These are phyloP conservation scores for Napeogenes inachia DNA, from an alignment of 2,888 invertebrate genomes.

Conservation along the genomic window DNA sequence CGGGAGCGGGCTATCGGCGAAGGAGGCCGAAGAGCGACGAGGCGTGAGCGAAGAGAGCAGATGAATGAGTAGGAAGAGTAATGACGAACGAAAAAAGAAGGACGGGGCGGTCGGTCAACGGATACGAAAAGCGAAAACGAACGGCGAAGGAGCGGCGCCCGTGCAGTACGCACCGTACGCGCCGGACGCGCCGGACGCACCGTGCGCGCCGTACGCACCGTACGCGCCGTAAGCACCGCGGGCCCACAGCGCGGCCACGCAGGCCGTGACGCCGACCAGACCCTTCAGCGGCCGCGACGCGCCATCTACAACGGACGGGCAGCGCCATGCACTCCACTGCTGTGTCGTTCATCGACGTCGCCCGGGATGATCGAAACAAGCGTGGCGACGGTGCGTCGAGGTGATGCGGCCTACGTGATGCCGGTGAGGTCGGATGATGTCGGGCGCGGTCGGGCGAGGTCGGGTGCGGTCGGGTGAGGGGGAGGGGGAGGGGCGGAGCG, in stretches of 20 bases:
- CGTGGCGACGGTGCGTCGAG: slow-evolving; percentile 8
- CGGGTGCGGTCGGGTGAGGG: neutral
- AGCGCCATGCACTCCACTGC: neutral
- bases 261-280: slow-evolving; percentile 71
- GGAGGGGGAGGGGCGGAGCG: neutral
- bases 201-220: too few relatives aligned
- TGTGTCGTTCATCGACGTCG: neutral
- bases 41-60: too few relatives aligned
- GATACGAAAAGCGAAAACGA: too few relatives aligned
- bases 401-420: neutral
- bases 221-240: slow-evolving; percentile 79
- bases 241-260: slow-evolving; percentile 81
- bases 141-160: too few relatives aligned
- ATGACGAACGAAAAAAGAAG: too few relatives aligned
- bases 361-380: slow-evolving; percentile 1
- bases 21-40: too few relatives aligned
- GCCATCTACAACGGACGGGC: slow-evolving; percentile 46
- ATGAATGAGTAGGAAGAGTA: too few relatives aligned
- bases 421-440: neutral
- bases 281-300: slow-evolving; percentile 66
- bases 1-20: too few relatives aligned
- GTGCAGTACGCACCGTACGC: too few relatives aligned
- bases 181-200: too few relatives aligned
- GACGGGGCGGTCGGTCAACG: too few relatives aligned
- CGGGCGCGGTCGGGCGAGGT: slow-evolving; percentile 5